Evolutionary conservation across 2,113 vertebrate genomes (phyloP).

Genomic region (Saimiri boliviensis): DNA sequence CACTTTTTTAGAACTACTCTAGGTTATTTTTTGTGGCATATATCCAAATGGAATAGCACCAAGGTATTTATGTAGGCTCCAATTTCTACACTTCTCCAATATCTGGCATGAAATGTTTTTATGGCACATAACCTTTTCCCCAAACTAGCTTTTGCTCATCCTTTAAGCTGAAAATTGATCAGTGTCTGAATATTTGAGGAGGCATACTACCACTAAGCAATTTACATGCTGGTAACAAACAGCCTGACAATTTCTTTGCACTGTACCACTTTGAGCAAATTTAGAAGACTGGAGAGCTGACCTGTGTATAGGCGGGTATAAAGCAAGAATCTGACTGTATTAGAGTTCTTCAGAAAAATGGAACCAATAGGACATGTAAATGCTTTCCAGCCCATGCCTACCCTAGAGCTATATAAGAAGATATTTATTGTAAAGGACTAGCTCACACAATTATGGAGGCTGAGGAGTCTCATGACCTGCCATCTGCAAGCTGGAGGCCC

Average conservation of each 20-base stretch:
- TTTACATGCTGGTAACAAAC: background rate
- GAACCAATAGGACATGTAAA: background rate
- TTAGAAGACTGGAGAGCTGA: background rate
- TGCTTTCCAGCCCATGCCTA: too few species aligned
- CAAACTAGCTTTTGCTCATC: slow-evolving; percentile 39
- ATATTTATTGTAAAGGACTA: background rate
- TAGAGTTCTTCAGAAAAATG: background rate
- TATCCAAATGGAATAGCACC: slow-evolving; percentile 71
- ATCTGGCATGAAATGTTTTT: slow-evolving; percentile 62
- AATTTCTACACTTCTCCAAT: slow-evolving; percentile 58
- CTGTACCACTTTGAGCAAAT: background rate
- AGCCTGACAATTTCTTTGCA: background rate
- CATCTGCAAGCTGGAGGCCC: background rate
- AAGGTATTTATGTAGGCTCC: slow-evolving; percentile 66
- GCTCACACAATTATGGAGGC: background rate
- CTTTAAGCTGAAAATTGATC: slow-evolving; percentile 57
- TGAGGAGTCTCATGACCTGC: background rate
- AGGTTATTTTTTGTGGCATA: slow-evolving; percentile 70
- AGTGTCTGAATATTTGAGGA: slow-evolving; percentile 14
- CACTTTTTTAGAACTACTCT: slow-evolving; percentile 64
- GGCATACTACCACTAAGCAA: background rate
- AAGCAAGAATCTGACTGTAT: background rate
- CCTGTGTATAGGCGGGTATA: background rate
- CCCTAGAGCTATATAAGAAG: background rate
- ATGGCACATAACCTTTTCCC: slow-evolving; percentile 55